Base-by-base conservation (phyloP, 2,113 vertebrate species). In the Columba janthina region DNA sequence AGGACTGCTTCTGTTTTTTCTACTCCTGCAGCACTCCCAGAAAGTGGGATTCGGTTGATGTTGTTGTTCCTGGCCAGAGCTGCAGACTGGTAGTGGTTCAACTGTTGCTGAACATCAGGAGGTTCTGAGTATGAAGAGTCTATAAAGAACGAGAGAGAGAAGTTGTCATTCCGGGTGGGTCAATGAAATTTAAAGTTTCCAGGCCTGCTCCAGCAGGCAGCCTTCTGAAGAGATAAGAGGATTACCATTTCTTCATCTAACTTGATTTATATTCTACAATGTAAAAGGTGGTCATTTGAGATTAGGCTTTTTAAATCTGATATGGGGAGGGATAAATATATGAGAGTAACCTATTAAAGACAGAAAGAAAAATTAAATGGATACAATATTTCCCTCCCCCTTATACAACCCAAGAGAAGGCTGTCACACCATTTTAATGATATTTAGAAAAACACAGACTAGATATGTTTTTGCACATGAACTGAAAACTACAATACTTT, bases 81-180 rank as follows among this genome's bases (percentile, higher is more conserved):
- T 11, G 99, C 98, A 44, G 98, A 98, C 97, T 99, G 98, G 91
- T 99, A 99, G 84, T 99, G 98, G 96, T 98, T 99, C 70, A 99
- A 97, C 97, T 99, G 99, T 96, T 99, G 98, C 90, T 98, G 98
- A 76, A 99, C 98, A 67, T 99, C 99, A 5, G 98, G 98, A 28
- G 99, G 98, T 89, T 99, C 99, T 25, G 98, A 98, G 97, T 99
- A 99, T 9, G 97, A 98, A 3, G 98, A 98, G 71, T 99, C 99
- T 98, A 91, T 75, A 97, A 79, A 96, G 71, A 94, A 82, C 89
- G 1, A 25, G 73, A 64, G 48, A 31, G 60, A 83, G 22, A 66
- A 73, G 56, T 83, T 50, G 34, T 44, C 24, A 66, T 91, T 79
- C 32, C 67, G 85, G 53, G 53, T 73, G 29, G 29, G 29, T 73